Conservation (phyloP, 1,140 invertebrate species). For the Drosophila willistoni region DNA sequence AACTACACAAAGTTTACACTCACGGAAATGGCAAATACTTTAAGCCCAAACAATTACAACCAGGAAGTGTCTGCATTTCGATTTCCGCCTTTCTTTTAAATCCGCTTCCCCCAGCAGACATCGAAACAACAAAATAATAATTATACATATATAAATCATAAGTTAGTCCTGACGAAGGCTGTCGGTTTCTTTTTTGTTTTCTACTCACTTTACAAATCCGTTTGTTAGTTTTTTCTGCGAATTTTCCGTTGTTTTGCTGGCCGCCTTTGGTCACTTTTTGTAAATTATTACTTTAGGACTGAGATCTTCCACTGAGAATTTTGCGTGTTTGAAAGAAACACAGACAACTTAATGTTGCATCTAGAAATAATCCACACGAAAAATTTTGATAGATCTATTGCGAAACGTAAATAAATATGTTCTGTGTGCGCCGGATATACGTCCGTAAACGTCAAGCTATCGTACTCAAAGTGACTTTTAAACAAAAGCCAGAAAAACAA, state of each 20-base stretch:
- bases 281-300: conserved; percentile 18
- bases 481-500: conserved; percentile 51
- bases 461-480: conserved; percentile 74
- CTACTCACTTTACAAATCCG: conserved; percentile 60
- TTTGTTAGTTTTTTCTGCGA: conserved; percentile 5
- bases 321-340: conserved; percentile 60
- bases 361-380: conserved; percentile 66
- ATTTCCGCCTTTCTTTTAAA: conserved; percentile 67
- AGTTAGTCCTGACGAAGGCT: conserved; percentile 1
- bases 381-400: conserved; percentile 71
- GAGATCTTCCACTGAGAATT: conserved; percentile 72
- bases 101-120: conserved; percentile 1
- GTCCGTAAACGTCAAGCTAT: conserved; percentile 72
- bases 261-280: conserved; percentile 30
- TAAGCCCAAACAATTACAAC: conserved; percentile 45
- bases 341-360: conserved; percentile 69
- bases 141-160: conserved; percentile 9
- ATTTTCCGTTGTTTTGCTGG: conserved; percentile 17
- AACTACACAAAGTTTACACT: conserved; percentile 37
- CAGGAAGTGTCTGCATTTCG: conserved; percentile 48
- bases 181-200: conserved; percentile 5
- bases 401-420: conserved; percentile 67
- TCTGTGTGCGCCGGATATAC: conserved; percentile 57
- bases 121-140: conserved; percentile 9
- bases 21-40: conserved; percentile 61